Evolutionary conservation across 2,113 vertebrate genomes (phyloP).

Genomic region (Cathartes aura): DNA sequence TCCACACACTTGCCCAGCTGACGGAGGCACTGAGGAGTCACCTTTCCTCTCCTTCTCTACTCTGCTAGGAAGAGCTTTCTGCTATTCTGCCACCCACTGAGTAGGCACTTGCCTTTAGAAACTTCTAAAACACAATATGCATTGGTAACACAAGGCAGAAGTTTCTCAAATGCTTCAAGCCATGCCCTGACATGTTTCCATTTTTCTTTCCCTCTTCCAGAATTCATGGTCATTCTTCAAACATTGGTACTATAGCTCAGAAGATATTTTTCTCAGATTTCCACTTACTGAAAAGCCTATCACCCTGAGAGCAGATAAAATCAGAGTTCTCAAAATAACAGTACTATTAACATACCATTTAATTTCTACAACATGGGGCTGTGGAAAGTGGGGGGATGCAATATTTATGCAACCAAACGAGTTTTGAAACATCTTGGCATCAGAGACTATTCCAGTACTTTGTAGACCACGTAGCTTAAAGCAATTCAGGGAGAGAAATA

Average conservation of each 20-base stretch:
- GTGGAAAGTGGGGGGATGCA: neutral
- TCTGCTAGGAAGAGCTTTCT: neutral
- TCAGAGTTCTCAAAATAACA: neutral
- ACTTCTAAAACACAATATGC: constrained; percentile 4
- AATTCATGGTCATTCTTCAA: neutral
- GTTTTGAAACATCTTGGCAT: neutral
- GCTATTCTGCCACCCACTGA: neutral
- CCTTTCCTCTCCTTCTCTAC: neutral
- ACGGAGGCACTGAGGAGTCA: neutral
- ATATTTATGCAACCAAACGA: neutral
- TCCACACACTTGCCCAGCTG: neutral
- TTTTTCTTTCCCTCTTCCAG: neutral
- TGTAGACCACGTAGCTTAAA: neutral
- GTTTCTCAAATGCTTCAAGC: constrained; percentile 7
- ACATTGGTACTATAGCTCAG: neutral
- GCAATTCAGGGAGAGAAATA: neutral
- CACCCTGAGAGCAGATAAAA: neutral
- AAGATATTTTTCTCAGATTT: neutral
- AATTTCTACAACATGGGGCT: neutral
- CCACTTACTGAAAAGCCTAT: neutral
- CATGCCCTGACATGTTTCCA: neutral
- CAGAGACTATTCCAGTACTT: neutral
- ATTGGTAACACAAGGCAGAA: constrained; percentile 13
- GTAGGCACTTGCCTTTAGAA: constrained; percentile 34
- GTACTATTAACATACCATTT: neutral